Conservation (phyloP, 2,797 vertebrate genomes). For the Myotis vivesi region DNA sequence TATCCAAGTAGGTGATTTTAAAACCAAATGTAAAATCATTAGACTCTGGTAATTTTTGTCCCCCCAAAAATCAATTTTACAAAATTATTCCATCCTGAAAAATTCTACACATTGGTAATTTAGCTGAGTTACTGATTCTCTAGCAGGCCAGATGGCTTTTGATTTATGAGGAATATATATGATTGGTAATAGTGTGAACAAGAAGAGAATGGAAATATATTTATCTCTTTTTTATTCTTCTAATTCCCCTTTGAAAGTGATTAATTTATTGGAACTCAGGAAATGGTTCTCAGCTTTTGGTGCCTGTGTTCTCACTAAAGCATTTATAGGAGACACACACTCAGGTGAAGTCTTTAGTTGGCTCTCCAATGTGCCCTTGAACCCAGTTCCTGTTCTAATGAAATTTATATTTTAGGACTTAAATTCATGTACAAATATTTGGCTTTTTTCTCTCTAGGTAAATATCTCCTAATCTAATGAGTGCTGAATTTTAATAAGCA, state of each 20-base stretch:
- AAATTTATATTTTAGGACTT: constrained; percentile 45
- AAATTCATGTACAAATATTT: not conserved
- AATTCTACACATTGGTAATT: not conserved
- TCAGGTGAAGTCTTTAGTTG: not conserved
- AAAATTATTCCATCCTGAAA: not conserved
- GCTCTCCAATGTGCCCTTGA: not conserved
- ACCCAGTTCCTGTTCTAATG: not conserved
- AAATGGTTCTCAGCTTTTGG: not conserved
- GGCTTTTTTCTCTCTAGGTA: not conserved
- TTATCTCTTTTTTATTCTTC: not conserved
- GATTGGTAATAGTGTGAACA: not conserved
- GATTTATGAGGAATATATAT: not conserved
- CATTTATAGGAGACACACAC: not conserved
- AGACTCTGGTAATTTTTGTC: not conserved
- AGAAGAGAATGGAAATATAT: not conserved
- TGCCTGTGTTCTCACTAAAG: not conserved
- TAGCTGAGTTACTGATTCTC: not conserved
- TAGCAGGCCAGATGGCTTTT: not conserved
- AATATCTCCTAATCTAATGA: constrained; percentile 17
- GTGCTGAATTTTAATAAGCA: constrained; percentile 33
- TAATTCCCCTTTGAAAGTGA: not conserved
- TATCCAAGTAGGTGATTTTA: not conserved
- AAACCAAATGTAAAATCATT: constrained; percentile 27
- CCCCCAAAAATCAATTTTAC: not conserved
- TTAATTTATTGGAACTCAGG: constrained; percentile 21